Percentiles rank a stretch among this genome's conserved stretches.
Conservation (phyloP, 2,113 vertebrate genomes). For the Platanista minor region DNA sequence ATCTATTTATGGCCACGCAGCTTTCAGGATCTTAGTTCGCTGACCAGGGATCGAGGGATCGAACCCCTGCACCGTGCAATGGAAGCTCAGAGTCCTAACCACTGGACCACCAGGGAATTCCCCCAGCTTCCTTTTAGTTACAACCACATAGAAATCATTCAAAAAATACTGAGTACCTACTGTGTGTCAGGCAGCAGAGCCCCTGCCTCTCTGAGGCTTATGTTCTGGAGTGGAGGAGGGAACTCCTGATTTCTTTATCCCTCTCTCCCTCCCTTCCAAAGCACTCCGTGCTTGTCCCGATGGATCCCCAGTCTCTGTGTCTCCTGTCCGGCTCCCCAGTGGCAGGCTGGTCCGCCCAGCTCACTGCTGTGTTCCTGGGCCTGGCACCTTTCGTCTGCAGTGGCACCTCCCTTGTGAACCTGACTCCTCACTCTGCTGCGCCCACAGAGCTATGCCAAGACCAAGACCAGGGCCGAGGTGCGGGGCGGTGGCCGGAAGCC, state of each 20-base stretch:
- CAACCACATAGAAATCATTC: neutral
- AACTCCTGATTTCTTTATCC: neutral
- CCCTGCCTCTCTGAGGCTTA: neutral
- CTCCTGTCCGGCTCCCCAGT: neutral
- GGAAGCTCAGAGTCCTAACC: neutral
- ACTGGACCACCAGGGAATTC: neutral
- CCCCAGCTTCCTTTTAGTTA: neutral
- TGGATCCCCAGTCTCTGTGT: neutral
- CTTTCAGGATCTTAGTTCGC: neutral
- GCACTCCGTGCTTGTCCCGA: neutral
- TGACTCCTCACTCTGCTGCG: neutral
- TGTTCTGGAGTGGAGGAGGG: neutral
- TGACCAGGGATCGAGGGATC: neutral
- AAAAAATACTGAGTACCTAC: neutral
- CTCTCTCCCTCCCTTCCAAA: neutral
- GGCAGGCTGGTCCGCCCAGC: rapidly evolving
- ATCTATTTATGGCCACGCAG: neutral
- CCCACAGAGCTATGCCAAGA: conserved; percentile 87
- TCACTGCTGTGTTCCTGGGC: neutral
- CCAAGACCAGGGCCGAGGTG: conserved; percentile 89
- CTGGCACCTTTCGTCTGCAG: rapidly evolving
- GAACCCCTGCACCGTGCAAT: neutral
- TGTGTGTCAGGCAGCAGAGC: neutral
- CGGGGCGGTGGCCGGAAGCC: conserved; percentile 90
- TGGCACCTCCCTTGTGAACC: neutral